phyloP scores from a whole-genome alignment of 2,797 vertebrate genomes.

The Sebastes oblongus region DNA sequence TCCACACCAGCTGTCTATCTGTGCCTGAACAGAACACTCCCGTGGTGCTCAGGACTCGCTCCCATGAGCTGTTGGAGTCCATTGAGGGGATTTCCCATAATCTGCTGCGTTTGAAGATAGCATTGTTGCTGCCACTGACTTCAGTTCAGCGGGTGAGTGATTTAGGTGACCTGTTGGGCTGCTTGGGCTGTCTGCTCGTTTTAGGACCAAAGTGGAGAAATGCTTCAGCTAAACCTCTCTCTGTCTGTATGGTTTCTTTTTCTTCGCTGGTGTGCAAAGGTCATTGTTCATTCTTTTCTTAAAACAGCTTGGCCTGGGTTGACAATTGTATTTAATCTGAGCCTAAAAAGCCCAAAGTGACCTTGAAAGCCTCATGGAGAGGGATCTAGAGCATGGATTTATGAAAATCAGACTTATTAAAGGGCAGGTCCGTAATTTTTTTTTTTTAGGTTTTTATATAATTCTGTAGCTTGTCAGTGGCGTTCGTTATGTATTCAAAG shows the following conservation, averaged over 20 bases:
- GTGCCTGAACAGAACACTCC: slow-evolving; percentile 17
- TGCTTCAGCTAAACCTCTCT: neutral
- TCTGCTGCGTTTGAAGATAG: slow-evolving; percentile 46
- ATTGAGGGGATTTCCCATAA: slow-evolving; percentile 44
- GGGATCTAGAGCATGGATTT: neutral
- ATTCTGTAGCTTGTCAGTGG: neutral
- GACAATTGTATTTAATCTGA: neutral
- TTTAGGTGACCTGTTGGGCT: slow-evolving; percentile 12
- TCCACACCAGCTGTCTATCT: slow-evolving; percentile 37
- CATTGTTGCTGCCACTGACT: slow-evolving; percentile 36
- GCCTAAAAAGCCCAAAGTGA: neutral
- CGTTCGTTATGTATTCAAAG: neutral
- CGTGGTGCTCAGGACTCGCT: slow-evolving; percentile 31
- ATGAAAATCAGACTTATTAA: neutral
- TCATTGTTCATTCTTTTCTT: neutral
- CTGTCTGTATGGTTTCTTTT: slow-evolving; percentile 7
- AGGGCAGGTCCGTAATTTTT: neutral
- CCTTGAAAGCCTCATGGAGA: neutral
- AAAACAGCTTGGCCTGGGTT: neutral
- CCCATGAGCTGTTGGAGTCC: slow-evolving; percentile 37
- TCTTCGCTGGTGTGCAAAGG: neutral
- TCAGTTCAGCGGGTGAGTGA: slow-evolving; percentile 19
- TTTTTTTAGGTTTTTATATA: neutral
- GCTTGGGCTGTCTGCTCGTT: neutral
- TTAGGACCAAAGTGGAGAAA: neutral